A percentile compares a stretch with the other conserved stretches of the same genome.
phyloP scores from a whole-genome alignment of 2,888 invertebrate species.

The Celastrina argiolus region DNA sequence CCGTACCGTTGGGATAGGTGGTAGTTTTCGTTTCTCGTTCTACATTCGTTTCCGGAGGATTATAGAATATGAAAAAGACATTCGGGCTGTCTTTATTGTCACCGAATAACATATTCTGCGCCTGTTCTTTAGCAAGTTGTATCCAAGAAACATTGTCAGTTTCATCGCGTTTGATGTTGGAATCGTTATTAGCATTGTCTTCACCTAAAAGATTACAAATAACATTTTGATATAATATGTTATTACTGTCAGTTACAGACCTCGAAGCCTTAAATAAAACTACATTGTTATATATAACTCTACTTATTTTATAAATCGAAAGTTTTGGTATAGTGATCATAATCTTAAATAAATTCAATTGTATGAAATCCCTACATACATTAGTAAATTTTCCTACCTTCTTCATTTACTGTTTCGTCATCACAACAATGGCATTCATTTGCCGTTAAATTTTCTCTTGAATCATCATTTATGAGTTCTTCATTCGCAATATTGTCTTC shows the following conservation, averaged over 20 bases:
- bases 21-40: slow-evolving; percentile 41
- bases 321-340: too few species aligned
- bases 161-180: slow-evolving; percentile 41
- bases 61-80: background rate
- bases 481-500: background rate
- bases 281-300: too few species aligned
- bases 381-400: background rate
- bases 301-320: too few species aligned
- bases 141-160: background rate
- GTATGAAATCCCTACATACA: too few species aligned
- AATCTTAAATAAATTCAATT: too few species aligned
- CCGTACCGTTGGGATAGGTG: slow-evolving; percentile 50
- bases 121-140: slow-evolving; percentile 32
- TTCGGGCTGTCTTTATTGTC: background rate
- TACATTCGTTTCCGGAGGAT: slow-evolving; percentile 37
- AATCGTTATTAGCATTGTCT: slow-evolving; percentile 19
- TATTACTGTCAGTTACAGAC: too few species aligned
- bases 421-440: background rate
- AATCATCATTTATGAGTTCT: background rate
- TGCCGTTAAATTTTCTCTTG: background rate
- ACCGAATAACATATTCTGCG: slow-evolving; percentile 36
- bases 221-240: too few species aligned
- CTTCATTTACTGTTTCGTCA: background rate
- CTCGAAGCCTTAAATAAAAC: too few species aligned
- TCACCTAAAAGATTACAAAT: too few species aligned